Percentiles rank a stretch among this genome's conserved stretches.
phyloP scores from a whole-genome alignment of 37 sponge, comb jelly and placozoan species.

The Eunapius fragilis region DNA sequence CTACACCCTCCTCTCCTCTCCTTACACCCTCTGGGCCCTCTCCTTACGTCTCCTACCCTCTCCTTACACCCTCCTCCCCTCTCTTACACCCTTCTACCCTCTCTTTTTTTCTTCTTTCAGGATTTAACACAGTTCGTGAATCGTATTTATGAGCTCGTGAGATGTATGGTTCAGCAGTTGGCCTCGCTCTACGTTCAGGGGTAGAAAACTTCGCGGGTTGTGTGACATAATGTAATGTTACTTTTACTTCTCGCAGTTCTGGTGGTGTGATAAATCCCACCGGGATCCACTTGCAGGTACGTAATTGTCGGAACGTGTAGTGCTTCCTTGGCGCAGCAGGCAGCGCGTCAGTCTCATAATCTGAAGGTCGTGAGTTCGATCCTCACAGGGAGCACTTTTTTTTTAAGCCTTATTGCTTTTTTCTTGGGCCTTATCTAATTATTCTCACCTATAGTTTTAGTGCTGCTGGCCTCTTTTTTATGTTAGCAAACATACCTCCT shows the following conservation, averaged over 20 bases:
- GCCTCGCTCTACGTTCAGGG: slow-evolving; percentile 56
- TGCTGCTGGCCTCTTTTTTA: too few species aligned
- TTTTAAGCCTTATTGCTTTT: slow-evolving; percentile 42
- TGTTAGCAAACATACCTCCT: too few species aligned
- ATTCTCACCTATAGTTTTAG: too few species aligned
- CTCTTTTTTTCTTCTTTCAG: slow-evolving; percentile 16
- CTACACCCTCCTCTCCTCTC: not conserved
- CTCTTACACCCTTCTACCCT: not conserved
- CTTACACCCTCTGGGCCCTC: not conserved
- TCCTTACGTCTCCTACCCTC: too few species aligned
- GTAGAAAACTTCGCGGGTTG: not conserved
- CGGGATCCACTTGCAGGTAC: slow-evolving; percentile 64
- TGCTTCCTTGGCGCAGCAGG: slow-evolving; percentile 90
- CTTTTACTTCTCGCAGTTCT: not conserved
- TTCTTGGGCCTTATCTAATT: not conserved
- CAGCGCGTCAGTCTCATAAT: slow-evolving; percentile 96
- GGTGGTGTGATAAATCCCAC: slow-evolving; percentile 40
- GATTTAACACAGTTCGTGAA: slow-evolving; percentile 86
- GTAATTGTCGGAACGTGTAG: not conserved
- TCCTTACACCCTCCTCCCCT: not conserved
- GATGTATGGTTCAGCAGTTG: slow-evolving; percentile 78
- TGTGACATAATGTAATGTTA: not conserved
- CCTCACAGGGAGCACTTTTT: slow-evolving; percentile 86
- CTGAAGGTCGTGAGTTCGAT: slow-evolving; percentile 96
- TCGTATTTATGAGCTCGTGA: slow-evolving; percentile 75